A percentile compares a stretch with the other conserved stretches of the same genome.
Evolutionary conservation across 2,113 vertebrate genomes (phyloP).

Genomic region (Notothenia coriiceps): DNA sequence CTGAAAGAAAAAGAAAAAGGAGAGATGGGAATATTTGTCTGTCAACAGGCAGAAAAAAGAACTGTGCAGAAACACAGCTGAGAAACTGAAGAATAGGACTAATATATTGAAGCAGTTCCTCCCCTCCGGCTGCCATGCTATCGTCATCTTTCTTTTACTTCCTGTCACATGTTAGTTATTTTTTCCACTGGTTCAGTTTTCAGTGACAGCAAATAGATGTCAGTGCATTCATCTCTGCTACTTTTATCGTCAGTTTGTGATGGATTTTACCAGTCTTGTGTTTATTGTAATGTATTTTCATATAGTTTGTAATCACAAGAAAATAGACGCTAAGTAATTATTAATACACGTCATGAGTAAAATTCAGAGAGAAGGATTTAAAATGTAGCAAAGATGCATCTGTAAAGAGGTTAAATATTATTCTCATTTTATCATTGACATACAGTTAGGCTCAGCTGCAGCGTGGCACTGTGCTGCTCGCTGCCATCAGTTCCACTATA

Average conservation of each 20-base stretch:
- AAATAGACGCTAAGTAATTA: conserved; percentile 18
- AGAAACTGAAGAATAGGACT: conserved; percentile 66
- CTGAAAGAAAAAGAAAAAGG: conserved; percentile 38
- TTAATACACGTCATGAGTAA: conserved; percentile 27
- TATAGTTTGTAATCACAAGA: conserved; percentile 33
- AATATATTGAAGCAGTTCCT: conserved; percentile 61
- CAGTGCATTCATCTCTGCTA: conserved; percentile 69
- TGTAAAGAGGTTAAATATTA: conserved; percentile 17
- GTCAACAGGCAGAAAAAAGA: conserved; percentile 36
- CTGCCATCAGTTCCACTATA: conserved; percentile 7
- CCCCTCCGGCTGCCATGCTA: conserved; percentile 46
- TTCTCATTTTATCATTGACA: conserved; percentile 6
- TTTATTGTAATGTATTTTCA: conserved; percentile 48
- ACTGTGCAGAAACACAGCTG: conserved; percentile 45
- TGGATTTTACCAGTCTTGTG: conserved; percentile 50
- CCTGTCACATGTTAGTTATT: conserved; percentile 49
- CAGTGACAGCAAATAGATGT: conserved; percentile 15
- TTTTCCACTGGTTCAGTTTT: conserved; percentile 14
- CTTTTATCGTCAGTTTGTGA: conserved; percentile 26
- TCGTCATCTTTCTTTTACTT: conserved; percentile 28
- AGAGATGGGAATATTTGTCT: conserved; percentile 25
- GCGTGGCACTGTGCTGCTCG: conserved; percentile 20
- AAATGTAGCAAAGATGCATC: conserved; percentile 49
- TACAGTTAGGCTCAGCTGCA: background rate
- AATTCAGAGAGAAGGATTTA: conserved; percentile 11